Percentiles rank a stretch among this genome's conserved stretches.
Conservation (phyloP, 2,888 invertebrate species). For the Amblyjoppa proteus region DNA sequence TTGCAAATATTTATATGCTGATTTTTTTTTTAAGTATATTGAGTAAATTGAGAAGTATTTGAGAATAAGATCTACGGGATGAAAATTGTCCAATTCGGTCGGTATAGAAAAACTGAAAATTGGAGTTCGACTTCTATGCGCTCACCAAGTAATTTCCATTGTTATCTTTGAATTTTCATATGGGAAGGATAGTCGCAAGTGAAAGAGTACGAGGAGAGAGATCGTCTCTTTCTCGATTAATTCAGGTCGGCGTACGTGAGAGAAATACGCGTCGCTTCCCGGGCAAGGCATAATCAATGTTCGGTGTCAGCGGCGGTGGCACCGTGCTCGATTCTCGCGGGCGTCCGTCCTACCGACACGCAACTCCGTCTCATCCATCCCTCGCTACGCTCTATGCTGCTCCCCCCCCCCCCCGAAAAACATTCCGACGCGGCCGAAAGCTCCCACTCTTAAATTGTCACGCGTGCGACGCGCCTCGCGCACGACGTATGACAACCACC, state of each 20-base stretch:
- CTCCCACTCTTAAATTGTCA: conserved; percentile 37
- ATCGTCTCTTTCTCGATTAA: conserved; percentile 40
- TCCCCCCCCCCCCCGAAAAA: conserved; percentile 42
- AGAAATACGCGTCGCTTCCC: conserved; percentile 52
- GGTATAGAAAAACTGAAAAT: not conserved
- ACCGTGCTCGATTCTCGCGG: conserved; percentile 55
- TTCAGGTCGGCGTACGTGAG: conserved; percentile 13
- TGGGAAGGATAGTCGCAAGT: not conserved
- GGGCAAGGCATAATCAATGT: conserved; percentile 66
- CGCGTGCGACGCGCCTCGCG: conserved; percentile 11
- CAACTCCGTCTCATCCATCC: not conserved
- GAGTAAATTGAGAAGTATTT: not conserved
- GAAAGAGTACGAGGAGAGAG: conserved; percentile 5
- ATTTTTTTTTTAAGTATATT: too few relatives aligned
- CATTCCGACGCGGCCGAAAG: conserved; percentile 37
- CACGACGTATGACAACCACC: not conserved
- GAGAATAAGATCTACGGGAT: not conserved
- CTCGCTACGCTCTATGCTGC: not conserved
- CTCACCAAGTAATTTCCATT: too few relatives aligned
- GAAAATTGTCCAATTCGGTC: not conserved
- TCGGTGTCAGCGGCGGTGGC: conserved; percentile 52
- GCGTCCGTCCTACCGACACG: conserved; percentile 47
- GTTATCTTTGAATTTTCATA: not conserved
- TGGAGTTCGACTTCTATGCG: not conserved
- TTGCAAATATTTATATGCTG: too few relatives aligned